These are phyloP conservation scores for Oeneis ivallda DNA, from an alignment of 2,888 invertebrate species.

Conservation along the genomic window DNA sequence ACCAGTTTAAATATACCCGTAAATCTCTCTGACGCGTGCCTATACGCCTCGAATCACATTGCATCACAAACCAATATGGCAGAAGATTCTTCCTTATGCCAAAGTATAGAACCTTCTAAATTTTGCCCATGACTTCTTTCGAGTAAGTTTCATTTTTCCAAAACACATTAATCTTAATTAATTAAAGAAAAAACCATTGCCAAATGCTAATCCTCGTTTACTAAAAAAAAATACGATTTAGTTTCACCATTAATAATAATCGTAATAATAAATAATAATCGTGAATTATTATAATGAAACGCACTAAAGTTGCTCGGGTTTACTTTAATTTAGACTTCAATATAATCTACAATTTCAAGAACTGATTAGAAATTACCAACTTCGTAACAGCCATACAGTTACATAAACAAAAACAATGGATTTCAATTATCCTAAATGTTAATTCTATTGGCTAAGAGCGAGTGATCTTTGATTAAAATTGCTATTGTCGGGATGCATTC, in stretches of 20 bases:
- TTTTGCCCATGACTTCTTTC: too few species aligned
- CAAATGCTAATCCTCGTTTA: too few species aligned
- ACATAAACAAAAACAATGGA: conserved; percentile 44
- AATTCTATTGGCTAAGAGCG: conserved; percentile 55
- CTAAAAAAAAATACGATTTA: too few species aligned
- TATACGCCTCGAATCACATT: conserved; percentile 60
- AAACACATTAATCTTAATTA: too few species aligned
- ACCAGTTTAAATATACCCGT: conserved; percentile 79
- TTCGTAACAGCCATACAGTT: conserved; percentile 28
- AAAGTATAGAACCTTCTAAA: background rate
- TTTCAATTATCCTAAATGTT: conserved; percentile 47
- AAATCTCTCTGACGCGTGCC: conserved; percentile 74
- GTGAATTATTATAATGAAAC: background rate
- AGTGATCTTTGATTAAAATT: conserved; percentile 71
- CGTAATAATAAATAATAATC: too few species aligned
- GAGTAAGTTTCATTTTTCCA: too few species aligned
- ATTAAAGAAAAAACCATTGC: too few species aligned
- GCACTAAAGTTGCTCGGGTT: conserved; percentile 9
- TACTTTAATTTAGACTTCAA: conserved; percentile 13
- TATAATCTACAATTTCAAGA: conserved; percentile 33
- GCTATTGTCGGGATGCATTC: conserved; percentile 65
- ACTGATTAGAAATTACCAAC: conserved; percentile 29
- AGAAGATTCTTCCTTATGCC: conserved; percentile 17
- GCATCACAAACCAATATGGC: conserved; percentile 49
- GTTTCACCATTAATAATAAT: too few species aligned